A percentile compares a stretch with the other conserved stretches of the same genome.
These are phyloP conservation scores for Ennomos erosarius DNA, from an alignment of 2,888 invertebrate genomes.

Conservation along the genomic window DNA sequence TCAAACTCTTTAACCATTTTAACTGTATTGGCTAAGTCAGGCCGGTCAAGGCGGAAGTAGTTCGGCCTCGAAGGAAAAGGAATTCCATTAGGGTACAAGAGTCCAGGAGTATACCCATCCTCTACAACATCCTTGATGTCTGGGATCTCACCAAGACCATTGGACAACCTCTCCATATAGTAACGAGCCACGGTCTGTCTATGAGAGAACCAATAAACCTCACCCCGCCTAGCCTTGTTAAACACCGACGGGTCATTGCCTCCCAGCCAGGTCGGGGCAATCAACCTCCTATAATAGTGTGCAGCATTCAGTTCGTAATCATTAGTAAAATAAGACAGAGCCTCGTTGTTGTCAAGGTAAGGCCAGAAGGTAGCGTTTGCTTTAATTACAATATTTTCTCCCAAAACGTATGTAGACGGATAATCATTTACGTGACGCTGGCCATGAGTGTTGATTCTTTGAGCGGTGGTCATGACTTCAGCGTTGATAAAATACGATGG, in stretches of 20 bases:
- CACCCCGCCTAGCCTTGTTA: constrained; percentile 72
- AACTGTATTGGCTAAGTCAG: too few relatives aligned
- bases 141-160: constrained; percentile 73
- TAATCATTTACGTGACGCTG: constrained; percentile 66
- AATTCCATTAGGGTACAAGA: constrained; percentile 80
- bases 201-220: constrained; percentile 85
- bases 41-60: constrained; percentile 37
- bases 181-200: constrained; percentile 88
- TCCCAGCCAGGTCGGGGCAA: constrained; percentile 85
- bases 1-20: too few relatives aligned
- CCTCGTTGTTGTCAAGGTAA: constrained; percentile 82
- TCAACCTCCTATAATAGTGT: constrained; percentile 86
- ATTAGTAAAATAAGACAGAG: constrained; percentile 87
- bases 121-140: constrained; percentile 68
- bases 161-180: constrained; percentile 81
- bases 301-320: constrained; percentile 87
- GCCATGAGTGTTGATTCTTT: constrained; percentile 65
- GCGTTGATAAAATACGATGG: constrained; percentile 88
- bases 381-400: constrained; percentile 87
- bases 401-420: constrained; percentile 85
- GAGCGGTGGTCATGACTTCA: constrained; percentile 86
- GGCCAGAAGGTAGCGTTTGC: constrained; percentile 54
- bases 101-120: constrained; percentile 84
- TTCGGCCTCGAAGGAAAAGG: constrained; percentile 81
- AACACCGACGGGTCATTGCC: too few relatives aligned